These are phyloP conservation scores for Formica exsecta DNA, from an alignment of 1,140 invertebrate genomes.

Conservation along the genomic window DNA sequence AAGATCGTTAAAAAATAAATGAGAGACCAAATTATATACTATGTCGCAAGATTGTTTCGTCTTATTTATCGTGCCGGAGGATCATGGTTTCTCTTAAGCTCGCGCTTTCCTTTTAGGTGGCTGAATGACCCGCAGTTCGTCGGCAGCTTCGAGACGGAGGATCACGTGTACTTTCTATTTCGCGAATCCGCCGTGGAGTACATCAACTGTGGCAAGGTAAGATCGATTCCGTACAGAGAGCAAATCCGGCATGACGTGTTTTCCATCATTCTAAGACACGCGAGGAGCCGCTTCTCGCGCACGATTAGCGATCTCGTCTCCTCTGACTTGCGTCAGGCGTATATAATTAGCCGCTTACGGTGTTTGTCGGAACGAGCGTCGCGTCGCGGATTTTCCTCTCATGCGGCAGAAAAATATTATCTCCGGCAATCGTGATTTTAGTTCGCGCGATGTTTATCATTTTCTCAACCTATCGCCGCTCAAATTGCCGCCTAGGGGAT, in stretches of 20 bases:
- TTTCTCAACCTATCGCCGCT: slow-evolving; percentile 58
- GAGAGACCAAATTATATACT: slow-evolving; percentile 17
- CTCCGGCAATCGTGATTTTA: slow-evolving; percentile 31
- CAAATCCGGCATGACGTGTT: slow-evolving; percentile 44
- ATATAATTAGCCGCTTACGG: slow-evolving; percentile 56
- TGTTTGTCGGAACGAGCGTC: slow-evolving; percentile 47
- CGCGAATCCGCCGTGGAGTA: slow-evolving; percentile 96
- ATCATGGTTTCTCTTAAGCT: slow-evolving; percentile 11
- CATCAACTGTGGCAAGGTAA: slow-evolving; percentile 97
- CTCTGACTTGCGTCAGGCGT: slow-evolving; percentile 54
- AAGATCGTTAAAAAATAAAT: background rate
- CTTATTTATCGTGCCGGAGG: background rate
- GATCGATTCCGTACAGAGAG: slow-evolving; percentile 4
- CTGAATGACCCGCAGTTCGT: slow-evolving; percentile 97
- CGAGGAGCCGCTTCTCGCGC: background rate
- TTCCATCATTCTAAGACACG: slow-evolving; percentile 11
- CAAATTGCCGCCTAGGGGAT: slow-evolving; percentile 41
- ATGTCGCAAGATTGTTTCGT: background rate
- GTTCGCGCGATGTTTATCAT: slow-evolving; percentile 63
- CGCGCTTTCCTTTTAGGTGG: slow-evolving; percentile 89
- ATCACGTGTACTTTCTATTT: slow-evolving; percentile 96
- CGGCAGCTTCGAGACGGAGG: slow-evolving; percentile 95
- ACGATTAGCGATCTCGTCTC: slow-evolving; percentile 50
- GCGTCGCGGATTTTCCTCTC: slow-evolving; percentile 40
- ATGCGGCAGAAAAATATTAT: slow-evolving; percentile 42